These are phyloP conservation scores for Enhydra lutris DNA, from an alignment of 2,113 vertebrate genomes.

Conservation along the genomic window DNA sequence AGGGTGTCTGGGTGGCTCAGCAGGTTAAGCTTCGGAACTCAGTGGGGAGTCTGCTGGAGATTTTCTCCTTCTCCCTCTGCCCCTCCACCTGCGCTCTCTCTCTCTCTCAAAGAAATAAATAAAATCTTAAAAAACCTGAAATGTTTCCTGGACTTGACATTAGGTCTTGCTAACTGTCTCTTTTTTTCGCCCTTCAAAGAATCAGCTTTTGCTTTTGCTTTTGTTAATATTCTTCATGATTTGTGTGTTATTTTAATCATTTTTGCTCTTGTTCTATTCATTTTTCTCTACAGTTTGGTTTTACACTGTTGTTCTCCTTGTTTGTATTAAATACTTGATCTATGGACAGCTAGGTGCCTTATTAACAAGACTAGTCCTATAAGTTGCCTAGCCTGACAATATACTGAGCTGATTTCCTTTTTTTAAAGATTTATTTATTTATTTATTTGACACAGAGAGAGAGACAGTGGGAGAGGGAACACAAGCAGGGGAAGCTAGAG, in stretches of 20 bases:
- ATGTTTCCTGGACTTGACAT: neutral
- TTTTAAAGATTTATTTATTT: too few species aligned
- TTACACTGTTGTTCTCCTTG: neutral
- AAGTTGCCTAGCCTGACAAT: neutral
- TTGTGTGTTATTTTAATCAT: neutral
- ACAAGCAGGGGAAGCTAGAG: too few species aligned
- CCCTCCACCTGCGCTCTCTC: neutral
- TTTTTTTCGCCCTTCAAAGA: neutral
- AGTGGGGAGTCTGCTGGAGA: neutral
- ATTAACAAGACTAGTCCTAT: neutral
- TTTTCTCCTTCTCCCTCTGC: neutral
- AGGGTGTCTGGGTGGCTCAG: neutral
- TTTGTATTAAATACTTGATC: neutral
- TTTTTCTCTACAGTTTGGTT: neutral
- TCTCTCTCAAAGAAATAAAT: neutral
- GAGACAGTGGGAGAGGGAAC: too few species aligned
- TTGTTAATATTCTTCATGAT: neutral
- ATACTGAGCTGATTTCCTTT: neutral
- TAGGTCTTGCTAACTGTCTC: neutral
- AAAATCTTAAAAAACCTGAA: neutral
- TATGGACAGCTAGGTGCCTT: neutral
- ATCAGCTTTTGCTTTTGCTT: slow-evolving; percentile 18
- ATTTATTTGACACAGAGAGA: too few species aligned
- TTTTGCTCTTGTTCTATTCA: neutral
- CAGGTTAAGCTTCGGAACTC: neutral